Percentiles rank a stretch among this genome's conserved stretches.
phyloP scores from a whole-genome alignment of 2,113 vertebrate genomes.

The Gobius niger region DNA sequence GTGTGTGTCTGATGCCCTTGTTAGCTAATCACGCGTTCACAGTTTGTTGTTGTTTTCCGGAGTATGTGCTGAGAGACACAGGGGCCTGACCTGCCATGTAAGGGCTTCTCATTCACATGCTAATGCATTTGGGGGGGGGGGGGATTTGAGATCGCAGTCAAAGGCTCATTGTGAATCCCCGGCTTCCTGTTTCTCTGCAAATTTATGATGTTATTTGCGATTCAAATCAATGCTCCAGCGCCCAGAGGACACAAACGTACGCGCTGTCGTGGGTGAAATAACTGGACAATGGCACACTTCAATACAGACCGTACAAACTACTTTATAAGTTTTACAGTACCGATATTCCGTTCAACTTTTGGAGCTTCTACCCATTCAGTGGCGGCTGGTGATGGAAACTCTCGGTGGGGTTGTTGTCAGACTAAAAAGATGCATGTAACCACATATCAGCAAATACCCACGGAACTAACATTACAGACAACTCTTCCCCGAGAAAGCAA shows the following conservation, averaged over 20 bases:
- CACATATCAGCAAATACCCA: too few relatives aligned
- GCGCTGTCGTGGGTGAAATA: slow-evolving; percentile 1
- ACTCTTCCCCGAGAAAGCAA: too few relatives aligned
- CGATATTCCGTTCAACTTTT: too few relatives aligned
- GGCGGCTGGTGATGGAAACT: too few relatives aligned
- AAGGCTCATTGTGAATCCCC: slow-evolving; percentile 50
- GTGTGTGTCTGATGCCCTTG: slow-evolving; percentile 27
- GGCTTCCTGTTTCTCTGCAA: slow-evolving; percentile 50
- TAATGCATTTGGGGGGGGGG: slow-evolving; percentile 38
- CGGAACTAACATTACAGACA: too few relatives aligned
- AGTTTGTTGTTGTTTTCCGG: slow-evolving; percentile 43
- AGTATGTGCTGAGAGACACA: slow-evolving; percentile 36
- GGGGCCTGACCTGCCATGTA: slow-evolving; percentile 45
- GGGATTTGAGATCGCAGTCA: slow-evolving; percentile 53
- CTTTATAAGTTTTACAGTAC: not conserved
- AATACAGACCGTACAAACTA: not conserved
- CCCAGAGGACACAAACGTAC: slow-evolving; percentile 15
- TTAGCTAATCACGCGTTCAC: slow-evolving; percentile 42
- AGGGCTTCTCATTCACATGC: slow-evolving; percentile 64
- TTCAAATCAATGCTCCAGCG: slow-evolving; percentile 49
- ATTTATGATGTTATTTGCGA: slow-evolving; percentile 62
- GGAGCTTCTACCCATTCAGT: too few relatives aligned
- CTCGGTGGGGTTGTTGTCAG: too few relatives aligned
- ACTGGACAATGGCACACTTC: not conserved
- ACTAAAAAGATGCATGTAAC: too few relatives aligned